Evolutionary conservation across 92 coral and sea anemone genomes (phyloP).

Genomic region (Muricea muricata): DNA sequence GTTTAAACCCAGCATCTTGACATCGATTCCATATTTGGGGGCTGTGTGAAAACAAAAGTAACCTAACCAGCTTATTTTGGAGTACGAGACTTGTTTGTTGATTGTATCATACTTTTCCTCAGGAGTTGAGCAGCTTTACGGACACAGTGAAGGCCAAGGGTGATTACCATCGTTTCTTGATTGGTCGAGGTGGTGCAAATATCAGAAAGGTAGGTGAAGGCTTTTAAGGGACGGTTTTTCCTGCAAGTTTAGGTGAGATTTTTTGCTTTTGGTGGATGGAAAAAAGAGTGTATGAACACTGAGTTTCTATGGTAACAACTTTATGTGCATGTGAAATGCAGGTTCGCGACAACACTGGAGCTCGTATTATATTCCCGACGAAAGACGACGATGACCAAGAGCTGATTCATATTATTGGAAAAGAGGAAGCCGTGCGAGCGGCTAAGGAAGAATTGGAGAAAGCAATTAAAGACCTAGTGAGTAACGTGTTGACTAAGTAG

Average conservation of each 20-base stretch:
- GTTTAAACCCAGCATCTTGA: too few species aligned
- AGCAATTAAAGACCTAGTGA: conserved; percentile 93
- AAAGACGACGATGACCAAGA: conserved; percentile 94
- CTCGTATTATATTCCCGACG: conserved; percentile 92
- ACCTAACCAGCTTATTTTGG: too few species aligned
- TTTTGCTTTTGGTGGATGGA: neutral
- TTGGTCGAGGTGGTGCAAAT: conserved; percentile 95
- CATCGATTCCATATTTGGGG: too few species aligned
- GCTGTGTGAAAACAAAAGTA: too few species aligned
- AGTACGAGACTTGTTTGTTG: too few species aligned
- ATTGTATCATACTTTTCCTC: too few species aligned
- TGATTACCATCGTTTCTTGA: conserved; percentile 96
- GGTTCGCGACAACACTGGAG: conserved; percentile 95
- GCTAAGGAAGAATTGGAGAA: conserved; percentile 91
- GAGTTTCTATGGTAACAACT: neutral
- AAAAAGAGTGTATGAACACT: too few species aligned
- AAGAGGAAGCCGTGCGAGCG: conserved; percentile 88
- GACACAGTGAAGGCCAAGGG: conserved; percentile 93
- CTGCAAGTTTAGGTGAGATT: too few species aligned
- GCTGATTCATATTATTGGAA: conserved; percentile 92
- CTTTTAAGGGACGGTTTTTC: too few species aligned
- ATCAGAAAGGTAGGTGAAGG: conserved; percentile 77
- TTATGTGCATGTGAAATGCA: neutral
- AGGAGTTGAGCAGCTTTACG: conserved; percentile 91
- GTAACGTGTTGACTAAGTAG: neutral